Conservation (phyloP, 2,797 vertebrate species). For the Falco novaeseelandiae region DNA sequence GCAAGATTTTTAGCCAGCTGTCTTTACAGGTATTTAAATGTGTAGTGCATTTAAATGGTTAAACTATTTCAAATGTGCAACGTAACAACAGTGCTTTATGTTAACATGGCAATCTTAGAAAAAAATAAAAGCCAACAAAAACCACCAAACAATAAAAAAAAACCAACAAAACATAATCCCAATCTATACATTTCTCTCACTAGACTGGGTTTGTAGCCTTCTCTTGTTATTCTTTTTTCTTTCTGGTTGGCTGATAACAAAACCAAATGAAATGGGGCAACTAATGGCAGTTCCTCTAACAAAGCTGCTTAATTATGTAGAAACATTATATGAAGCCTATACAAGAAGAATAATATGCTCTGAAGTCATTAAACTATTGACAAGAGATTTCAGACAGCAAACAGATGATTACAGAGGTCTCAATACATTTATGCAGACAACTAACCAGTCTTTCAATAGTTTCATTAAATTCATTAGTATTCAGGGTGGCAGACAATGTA, state of each 20-base stretch:
- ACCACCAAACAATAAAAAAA: neutral
- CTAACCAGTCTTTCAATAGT: conserved; percentile 58
- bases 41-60: neutral
- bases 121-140: neutral
- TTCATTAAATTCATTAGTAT: conserved; percentile 68
- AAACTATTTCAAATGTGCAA: neutral
- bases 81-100: neutral
- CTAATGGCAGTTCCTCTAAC: conserved; percentile 65
- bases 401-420: conserved; percentile 65
- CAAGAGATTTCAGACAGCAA: conserved; percentile 64
- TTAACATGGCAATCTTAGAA: neutral
- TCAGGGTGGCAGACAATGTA: conserved; percentile 59
- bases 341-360: conserved; percentile 61
- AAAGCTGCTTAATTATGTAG: conserved; percentile 73
- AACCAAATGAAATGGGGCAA: conserved; percentile 61
- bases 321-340: conserved; percentile 63
- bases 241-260: conserved; percentile 55
- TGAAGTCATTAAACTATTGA: conserved; percentile 69
- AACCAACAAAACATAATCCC: neutral
- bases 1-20: neutral
- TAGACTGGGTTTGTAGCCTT: conserved; percentile 6
- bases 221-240: conserved; percentile 51
- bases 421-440: conserved; percentile 50
- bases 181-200: conserved; percentile 19
- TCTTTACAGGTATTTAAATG: neutral